These are phyloP conservation scores for Sisyra terminalis DNA, from an alignment of 2,888 invertebrate species.

Conservation along the genomic window DNA sequence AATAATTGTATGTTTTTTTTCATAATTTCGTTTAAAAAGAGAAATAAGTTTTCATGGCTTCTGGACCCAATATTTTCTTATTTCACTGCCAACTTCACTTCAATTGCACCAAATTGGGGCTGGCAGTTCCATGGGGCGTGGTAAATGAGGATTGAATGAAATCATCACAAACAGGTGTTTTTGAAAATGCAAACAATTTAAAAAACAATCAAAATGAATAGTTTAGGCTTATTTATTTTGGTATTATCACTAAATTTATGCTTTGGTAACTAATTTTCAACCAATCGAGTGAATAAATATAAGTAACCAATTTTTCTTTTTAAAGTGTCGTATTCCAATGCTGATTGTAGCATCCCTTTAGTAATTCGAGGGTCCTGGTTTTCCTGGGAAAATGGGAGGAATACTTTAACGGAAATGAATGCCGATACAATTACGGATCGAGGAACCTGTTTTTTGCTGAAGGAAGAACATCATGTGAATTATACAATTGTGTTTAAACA, in stretches of 20 bases:
- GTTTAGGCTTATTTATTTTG: background rate
- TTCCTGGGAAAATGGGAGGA: slow-evolving; percentile 73
- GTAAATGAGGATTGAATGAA: too few relatives aligned
- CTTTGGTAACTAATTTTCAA: background rate
- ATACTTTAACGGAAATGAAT: slow-evolving; percentile 70
- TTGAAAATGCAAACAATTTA: too few relatives aligned
- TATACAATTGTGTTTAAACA: slow-evolving; percentile 69
- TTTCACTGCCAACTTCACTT: too few relatives aligned
- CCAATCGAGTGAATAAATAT: background rate
- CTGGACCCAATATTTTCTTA: too few relatives aligned
- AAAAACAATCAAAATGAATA: background rate
- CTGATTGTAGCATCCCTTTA: slow-evolving; percentile 55
- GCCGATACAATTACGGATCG: slow-evolving; percentile 58
- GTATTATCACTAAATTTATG: background rate
- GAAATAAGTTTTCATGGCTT: too few relatives aligned
- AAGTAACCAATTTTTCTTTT: background rate
- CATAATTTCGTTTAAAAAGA: too few relatives aligned
- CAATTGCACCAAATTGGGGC: too few relatives aligned
- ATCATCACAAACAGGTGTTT: too few relatives aligned
- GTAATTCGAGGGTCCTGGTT: slow-evolving; percentile 80
- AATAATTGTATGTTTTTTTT: too few relatives aligned
- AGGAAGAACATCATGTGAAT: slow-evolving; percentile 60
- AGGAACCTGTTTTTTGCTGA: slow-evolving; percentile 55
- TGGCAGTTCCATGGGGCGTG: too few relatives aligned
- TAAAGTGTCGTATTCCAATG: background rate